Percentiles rank a stretch among this genome's conserved stretches.
These are phyloP conservation scores for Zaprionus lachaisei DNA, from an alignment of 1,140 invertebrate genomes.

Conservation along the genomic window DNA sequence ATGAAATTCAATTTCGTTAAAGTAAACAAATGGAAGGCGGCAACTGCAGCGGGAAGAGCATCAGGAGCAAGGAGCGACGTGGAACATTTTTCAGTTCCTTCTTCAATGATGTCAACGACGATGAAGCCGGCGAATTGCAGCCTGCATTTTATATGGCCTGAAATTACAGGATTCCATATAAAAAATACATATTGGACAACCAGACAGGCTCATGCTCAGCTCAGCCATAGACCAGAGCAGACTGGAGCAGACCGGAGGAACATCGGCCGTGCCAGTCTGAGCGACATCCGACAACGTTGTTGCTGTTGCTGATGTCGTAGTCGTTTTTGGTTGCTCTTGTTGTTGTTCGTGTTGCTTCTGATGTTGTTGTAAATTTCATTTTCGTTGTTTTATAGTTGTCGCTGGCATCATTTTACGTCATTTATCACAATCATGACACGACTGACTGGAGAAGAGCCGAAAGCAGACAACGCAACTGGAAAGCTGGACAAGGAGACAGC, in stretches of 20 bases:
- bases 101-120: slow-evolving; percentile 46
- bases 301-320: slow-evolving; percentile 47
- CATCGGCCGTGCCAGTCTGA: slow-evolving; percentile 25
- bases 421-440: slow-evolving; percentile 82
- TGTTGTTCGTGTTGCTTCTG: slow-evolving; percentile 22
- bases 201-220: not conserved
- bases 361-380: slow-evolving; percentile 37
- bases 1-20: slow-evolving; percentile 80
- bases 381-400: slow-evolving; percentile 64
- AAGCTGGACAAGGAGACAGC: slow-evolving; percentile 20
- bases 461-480: slow-evolving; percentile 43
- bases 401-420: slow-evolving; percentile 80
- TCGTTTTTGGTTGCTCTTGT: slow-evolving; percentile 37
- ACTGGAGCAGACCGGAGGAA: slow-evolving; percentile 3
- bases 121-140: slow-evolving; percentile 69
- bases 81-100: slow-evolving; percentile 64
- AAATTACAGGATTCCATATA: slow-evolving; percentile 69
- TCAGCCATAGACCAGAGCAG: not conserved
- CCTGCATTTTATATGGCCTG: slow-evolving; percentile 75
- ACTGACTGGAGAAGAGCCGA: slow-evolving; percentile 46
- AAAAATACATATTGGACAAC: slow-evolving; percentile 56
- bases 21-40: slow-evolving; percentile 65
- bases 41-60: not conserved
- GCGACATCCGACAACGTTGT: slow-evolving; percentile 61
- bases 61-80: slow-evolving; percentile 17